A percentile compares a stretch with the other conserved stretches of the same genome.
phyloP scores from a whole-genome alignment of 1,140 invertebrate species.

The Tetramorium parvispinum region DNA sequence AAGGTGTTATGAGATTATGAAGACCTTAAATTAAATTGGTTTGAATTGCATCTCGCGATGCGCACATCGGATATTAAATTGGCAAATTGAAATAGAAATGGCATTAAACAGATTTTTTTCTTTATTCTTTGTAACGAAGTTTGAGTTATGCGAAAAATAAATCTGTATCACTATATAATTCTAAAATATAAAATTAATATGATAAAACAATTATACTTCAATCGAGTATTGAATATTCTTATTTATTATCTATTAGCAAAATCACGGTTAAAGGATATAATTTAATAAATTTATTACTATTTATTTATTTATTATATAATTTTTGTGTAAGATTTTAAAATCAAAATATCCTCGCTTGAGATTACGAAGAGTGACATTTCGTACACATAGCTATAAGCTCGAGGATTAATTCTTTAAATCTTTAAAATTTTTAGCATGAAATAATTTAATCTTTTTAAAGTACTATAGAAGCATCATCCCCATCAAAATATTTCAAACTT shows the following conservation, averaged over 20 bases:
- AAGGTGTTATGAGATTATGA: neutral
- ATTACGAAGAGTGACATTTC: neutral
- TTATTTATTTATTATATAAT: neutral
- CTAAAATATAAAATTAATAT: neutral
- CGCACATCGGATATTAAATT: neutral
- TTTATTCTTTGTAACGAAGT: neutral
- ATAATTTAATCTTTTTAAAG: conserved; percentile 4
- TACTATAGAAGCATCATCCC: neutral
- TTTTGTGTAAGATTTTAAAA: neutral
- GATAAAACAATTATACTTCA: neutral
- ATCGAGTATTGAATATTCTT: neutral
- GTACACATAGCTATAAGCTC: neutral
- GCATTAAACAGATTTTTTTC: neutral
- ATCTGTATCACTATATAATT: neutral
- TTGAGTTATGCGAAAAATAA: neutral
- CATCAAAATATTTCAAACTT: neutral
- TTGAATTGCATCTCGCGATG: neutral
- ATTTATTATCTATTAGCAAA: neutral
- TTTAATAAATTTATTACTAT: neutral
- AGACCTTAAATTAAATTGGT: neutral
- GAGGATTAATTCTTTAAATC: conserved; percentile 10
- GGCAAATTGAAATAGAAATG: neutral
- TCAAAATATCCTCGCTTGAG: neutral
- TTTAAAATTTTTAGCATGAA: neutral
- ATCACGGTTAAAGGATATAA: neutral